Conservation (phyloP, 2,888 invertebrate species). For the Blomia tropicalis region DNA sequence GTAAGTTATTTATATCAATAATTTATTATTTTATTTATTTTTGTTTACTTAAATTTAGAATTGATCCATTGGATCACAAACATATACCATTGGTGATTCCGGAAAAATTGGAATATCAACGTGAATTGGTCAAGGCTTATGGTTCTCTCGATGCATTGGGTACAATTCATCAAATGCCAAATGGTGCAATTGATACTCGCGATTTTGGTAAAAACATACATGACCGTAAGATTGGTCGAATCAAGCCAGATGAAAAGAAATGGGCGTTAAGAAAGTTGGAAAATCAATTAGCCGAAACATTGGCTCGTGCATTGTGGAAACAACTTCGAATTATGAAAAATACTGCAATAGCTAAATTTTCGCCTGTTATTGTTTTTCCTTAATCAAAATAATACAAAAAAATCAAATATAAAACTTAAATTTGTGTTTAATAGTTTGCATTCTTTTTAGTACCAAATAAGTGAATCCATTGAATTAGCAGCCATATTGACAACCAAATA, state of each 20-base stretch:
- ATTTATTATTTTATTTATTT: neutral
- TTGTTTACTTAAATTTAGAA: neutral
- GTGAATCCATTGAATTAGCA: neutral
- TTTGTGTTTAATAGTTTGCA: too few relatives aligned
- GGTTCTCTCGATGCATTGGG: slow-evolving; percentile 7
- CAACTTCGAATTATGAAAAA: neutral
- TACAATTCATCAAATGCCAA: neutral
- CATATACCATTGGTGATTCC: too few relatives aligned
- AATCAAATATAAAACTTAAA: too few relatives aligned
- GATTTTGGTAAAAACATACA: slow-evolving; percentile 17
- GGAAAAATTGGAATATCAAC: slow-evolving; percentile 5
- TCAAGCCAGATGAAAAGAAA: slow-evolving; percentile 13
- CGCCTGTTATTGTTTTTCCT: too few relatives aligned
- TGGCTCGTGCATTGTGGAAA: neutral
- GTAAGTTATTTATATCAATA: neutral
- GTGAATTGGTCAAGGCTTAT: neutral
- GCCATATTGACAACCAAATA: neutral
- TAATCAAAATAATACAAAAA: too few relatives aligned
- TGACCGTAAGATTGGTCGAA: neutral
- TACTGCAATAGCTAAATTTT: neutral
- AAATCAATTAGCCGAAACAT: neutral
- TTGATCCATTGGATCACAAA: neutral
- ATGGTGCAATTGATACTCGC: neutral
- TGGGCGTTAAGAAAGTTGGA: neutral
- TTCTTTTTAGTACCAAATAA: neutral